Base-by-base conservation (phyloP, 2,888 invertebrate species). In the Drosophila nigricruria region DNA sequence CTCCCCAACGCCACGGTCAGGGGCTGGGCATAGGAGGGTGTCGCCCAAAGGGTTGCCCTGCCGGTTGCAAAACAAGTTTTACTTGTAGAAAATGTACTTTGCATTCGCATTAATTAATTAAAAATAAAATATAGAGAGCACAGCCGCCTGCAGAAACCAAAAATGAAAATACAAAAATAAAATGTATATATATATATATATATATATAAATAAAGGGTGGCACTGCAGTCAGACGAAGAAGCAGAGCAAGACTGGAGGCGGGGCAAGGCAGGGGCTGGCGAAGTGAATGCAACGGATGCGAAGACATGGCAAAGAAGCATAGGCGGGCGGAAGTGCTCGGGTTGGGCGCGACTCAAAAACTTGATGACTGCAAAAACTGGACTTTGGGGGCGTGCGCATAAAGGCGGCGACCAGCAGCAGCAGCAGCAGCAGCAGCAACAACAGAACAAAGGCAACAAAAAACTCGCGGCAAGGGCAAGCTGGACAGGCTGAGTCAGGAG, bases 71-170 rank as follows among this genome's bases (percentile, higher is more conserved):
- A 82, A 88, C 88, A 91, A 91, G 91, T 90, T 86, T 88, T 81
- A 85, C 91, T 91, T 91, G 91, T 90, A 90, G 91, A 90, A 90
- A 88, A 88, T 77, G 86, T 91, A 90, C 90, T 89, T 90, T 91
- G 88, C 91, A 86, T 90, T 91, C 91, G 82, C 91, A 90, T 91
- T 91, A 90, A 90, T 91, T 91, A 91, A 90, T 90, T 90, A 91
- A 91, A 91, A 90, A 90, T 85, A 90, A 90, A 89, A 90, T 78
- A 90, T 84, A 86, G 65, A 79, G 79, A 79, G 52, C 58, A 36
- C 63, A 20, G 72, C 63, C 67, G 77, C 77, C 66, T 77, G 70
- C 77, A 77, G 63, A 77, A 70, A 57, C 57, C 59, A 59, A 64
- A 54, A 61, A 53, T 40, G 50, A 59, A 36, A 25, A 52, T 20